These are phyloP conservation scores for Aethes cnicana DNA, from an alignment of 2,888 invertebrate genomes.

Conservation along the genomic window DNA sequence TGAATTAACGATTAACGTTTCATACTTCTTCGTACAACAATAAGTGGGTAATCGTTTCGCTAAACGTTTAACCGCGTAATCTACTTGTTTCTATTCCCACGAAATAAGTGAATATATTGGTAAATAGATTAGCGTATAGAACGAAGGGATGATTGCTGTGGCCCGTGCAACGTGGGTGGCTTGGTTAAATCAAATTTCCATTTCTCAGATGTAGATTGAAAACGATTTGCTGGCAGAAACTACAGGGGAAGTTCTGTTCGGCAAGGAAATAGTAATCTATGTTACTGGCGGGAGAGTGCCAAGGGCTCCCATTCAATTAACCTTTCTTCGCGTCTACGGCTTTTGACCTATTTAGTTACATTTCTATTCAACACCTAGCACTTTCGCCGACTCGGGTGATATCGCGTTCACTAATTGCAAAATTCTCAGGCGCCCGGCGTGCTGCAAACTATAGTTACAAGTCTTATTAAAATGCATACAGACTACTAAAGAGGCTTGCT, in stretches of 20 bases:
- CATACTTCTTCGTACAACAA: not conserved
- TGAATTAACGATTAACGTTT: no score
- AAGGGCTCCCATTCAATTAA: constrained; percentile 62
- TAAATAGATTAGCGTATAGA: constrained; percentile 31
- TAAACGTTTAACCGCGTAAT: constrained; percentile 10
- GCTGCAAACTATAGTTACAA: not conserved
- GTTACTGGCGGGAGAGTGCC: constrained; percentile 39
- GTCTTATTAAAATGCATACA: constrained; percentile 5
- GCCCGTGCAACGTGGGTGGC: constrained; percentile 29
- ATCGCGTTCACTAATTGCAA: constrained; percentile 11
- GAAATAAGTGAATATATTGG: constrained; percentile 22
- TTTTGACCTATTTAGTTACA: constrained; percentile 60
- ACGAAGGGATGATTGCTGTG: constrained; percentile 33
- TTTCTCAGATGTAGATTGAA: constrained; percentile 46
- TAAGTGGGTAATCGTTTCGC: constrained; percentile 1
- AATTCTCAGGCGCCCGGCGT: not conserved
- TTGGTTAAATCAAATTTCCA: constrained; percentile 46
- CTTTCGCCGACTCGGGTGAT: constrained; percentile 32
- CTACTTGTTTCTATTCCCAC: constrained; percentile 20
- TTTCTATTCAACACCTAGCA: constrained; percentile 51
- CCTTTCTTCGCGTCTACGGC: constrained; percentile 49
- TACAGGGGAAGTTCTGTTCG: constrained; percentile 29
- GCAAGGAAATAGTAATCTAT: constrained; percentile 42
- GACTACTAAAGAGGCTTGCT: not conserved
- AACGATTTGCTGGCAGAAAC: constrained; percentile 40